Base-by-base conservation (phyloP, 2,113 vertebrate species). In the Ariopsis seemanni region DNA sequence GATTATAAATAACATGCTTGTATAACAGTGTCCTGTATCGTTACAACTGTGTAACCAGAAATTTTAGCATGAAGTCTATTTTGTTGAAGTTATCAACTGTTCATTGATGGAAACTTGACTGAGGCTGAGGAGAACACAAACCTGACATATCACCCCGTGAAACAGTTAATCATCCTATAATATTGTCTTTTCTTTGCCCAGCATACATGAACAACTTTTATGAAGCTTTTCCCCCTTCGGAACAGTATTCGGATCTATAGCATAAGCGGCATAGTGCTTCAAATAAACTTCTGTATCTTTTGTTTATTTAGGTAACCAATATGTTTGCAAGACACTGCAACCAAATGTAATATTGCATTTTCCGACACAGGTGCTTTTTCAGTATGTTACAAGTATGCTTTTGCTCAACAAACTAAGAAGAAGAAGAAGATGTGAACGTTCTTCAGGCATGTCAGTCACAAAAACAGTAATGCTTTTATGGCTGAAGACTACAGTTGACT, bases 351-450 rank as follows among this genome's bases (percentile, higher is more conserved):
- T 74, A 67, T 67, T 48, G 22, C 9, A 27, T 53, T 75, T 58
- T 60, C 71, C 72, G 75, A 27, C 81, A 82, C 77, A 85, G 82
- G 82, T 90, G 85, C 42, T 48, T 83, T 84, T 84, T 85, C 81
- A 85, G 78, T 75, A 84, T 81, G 84, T 72, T 88, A 22, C 86
- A 78, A 42, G 34, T 42, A 42, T 42, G 34, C 55, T 86, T 57
- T 86, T 62, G 25, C 48, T 87, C 75, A 87, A 58, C 75, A 82
- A 87, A 85, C 72, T 65, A 90, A 75, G 87, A 80, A 78, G 11
- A 80, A 78, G 11, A 77, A 79, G 48, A 81, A 78, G 67, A 52
- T 72, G 58, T 82, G 80, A 88, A 69, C 11, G n/a, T n/a, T 79
- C 27, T 85, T 89, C 55, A 78, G 53, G 78, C 58, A 27, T 89